phyloP scores from a whole-genome alignment of 2,113 vertebrate species.

The Talpa occidentalis region DNA sequence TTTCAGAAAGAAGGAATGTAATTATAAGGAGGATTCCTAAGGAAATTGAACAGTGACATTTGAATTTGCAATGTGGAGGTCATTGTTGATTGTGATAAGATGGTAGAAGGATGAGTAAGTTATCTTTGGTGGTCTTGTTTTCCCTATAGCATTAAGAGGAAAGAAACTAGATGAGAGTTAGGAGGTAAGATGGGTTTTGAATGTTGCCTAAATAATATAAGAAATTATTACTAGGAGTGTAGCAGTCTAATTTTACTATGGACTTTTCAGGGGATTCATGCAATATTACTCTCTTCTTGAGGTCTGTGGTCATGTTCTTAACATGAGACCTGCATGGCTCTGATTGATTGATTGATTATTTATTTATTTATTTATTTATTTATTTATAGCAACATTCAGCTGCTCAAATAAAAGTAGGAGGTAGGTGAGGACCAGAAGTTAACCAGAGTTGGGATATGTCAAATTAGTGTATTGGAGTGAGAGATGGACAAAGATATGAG shows the following conservation, averaged over 20 bases:
- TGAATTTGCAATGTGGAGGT: background rate
- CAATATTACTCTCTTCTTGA: background rate
- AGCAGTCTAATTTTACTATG: background rate
- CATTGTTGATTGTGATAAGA: background rate
- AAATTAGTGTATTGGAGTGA: background rate
- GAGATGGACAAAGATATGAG: background rate
- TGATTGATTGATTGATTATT: background rate
- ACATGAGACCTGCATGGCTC: background rate
- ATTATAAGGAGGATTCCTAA: background rate
- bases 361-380: slow-evolving; percentile 12
- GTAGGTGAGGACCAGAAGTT: background rate
- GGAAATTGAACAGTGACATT: background rate
- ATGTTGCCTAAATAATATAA: background rate
- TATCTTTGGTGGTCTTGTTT: background rate
- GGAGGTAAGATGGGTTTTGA: background rate
- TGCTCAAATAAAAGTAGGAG: background rate
- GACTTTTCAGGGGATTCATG: background rate
- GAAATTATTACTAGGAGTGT: background rate
- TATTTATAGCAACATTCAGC: background rate
- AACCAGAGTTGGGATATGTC: background rate
- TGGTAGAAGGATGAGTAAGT: background rate
- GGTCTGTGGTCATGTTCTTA: background rate
- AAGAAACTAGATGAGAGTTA: background rate
- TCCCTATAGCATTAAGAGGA: background rate
- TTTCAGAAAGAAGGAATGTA: background rate